Conservation (phyloP, 2,113 vertebrate species). For the Rhabdomys dilectus region DNA sequence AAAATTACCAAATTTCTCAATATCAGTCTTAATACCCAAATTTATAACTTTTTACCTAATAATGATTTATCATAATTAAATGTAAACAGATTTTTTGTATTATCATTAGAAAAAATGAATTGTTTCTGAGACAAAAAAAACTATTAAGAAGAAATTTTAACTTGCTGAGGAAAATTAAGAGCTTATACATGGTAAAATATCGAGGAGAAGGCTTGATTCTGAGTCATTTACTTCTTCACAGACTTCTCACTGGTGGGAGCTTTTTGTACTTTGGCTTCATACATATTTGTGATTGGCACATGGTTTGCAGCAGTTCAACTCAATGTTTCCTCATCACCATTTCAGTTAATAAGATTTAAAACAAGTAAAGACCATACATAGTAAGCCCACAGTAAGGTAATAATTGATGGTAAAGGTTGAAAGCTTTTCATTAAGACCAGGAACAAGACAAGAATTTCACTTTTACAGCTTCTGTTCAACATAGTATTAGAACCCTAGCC, state of each 20-base stretch:
- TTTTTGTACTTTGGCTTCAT: neutral
- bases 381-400: neutral
- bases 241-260: neutral
- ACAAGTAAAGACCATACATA: neutral
- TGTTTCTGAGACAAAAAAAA: constrained; percentile 28
- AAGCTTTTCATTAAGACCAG: neutral
- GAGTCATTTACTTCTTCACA: neutral
- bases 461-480: neutral
- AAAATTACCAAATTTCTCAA: neutral
- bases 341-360: constrained; percentile 7
- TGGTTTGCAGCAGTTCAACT: neutral
- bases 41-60: neutral
- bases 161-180: neutral
- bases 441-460: neutral
- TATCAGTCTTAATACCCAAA: constrained; percentile 23
- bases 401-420: neutral
- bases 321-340: constrained; percentile 17
- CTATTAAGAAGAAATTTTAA: neutral
- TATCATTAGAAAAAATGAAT: neutral
- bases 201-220: neutral
- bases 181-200: neutral
- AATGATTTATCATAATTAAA: constrained; percentile 42
- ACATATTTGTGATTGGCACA: constrained; percentile 30
- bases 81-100: constrained; percentile 16
- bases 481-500: neutral